Conservation (phyloP, 2,113 vertebrate species). For the Brevimyrus niger region DNA sequence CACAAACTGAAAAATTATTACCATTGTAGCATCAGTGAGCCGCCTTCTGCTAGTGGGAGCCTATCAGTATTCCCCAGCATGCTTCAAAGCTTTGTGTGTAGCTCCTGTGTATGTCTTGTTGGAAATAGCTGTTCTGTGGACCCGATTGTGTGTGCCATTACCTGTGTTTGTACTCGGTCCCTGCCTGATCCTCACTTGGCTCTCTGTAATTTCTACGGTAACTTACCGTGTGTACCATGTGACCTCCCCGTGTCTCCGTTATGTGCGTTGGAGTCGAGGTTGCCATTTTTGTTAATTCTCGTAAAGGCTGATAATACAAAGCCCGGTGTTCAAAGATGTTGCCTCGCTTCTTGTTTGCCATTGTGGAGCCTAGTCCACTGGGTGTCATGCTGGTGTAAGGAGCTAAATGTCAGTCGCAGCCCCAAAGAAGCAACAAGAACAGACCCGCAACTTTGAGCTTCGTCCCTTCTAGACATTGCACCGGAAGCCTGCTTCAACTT, state of each 20-base stretch:
- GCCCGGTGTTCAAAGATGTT: neutral
- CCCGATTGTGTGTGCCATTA: neutral
- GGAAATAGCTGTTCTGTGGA: neutral
- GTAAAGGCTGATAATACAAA: neutral
- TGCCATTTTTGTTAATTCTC: neutral
- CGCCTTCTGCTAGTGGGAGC: neutral
- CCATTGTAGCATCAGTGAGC: neutral
- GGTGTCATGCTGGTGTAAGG: neutral
- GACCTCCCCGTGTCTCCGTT: neutral
- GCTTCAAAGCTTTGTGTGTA: neutral
- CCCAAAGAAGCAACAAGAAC: too few species aligned
- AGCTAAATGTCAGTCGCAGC: neutral
- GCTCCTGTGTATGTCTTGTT: neutral
- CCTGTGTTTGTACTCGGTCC: neutral
- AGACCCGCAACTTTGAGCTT: too few species aligned
- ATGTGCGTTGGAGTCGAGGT: neutral
- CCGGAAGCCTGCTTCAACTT: too few species aligned
- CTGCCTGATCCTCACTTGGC: neutral
- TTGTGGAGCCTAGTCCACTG: neutral
- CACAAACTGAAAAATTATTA: neutral
- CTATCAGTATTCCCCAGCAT: neutral
- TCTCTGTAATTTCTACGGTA: neutral
- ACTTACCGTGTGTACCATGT: neutral
- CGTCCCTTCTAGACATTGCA: too few species aligned
- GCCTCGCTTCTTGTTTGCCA: neutral